Evolutionary conservation across 2,888 invertebrate genomes (phyloP).

Genomic region (Euplagia quadripunctaria): DNA sequence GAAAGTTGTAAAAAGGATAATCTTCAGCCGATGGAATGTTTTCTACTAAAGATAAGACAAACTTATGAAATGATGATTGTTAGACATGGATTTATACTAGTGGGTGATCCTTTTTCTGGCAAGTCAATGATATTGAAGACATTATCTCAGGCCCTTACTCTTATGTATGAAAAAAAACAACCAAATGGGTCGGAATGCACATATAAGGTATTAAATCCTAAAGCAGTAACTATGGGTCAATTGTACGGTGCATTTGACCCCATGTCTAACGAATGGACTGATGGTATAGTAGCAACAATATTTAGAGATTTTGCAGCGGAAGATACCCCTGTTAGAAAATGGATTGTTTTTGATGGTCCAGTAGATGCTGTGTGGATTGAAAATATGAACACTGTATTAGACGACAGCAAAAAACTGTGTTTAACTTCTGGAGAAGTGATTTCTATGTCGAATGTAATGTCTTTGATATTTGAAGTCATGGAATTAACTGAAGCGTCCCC

Average conservation of each 20-base stretch:
- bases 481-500: conserved; percentile 94
- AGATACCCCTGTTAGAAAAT: conserved; percentile 92
- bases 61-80: conserved; percentile 98
- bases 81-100: conserved; percentile 96
- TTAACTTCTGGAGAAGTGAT: conserved; percentile 96
- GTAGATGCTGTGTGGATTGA: conserved; percentile 97
- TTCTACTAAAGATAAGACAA: conserved; percentile 95
- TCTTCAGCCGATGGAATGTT: conserved; percentile 92
- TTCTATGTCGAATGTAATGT: conserved; percentile 93
- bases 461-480: conserved; percentile 96
- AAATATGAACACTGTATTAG: conserved; percentile 95
- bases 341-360: conserved; percentile 97
- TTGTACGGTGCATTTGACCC: conserved; percentile 97
- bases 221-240: conserved; percentile 96
- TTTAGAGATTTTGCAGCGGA: conserved; percentile 93
- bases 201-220: conserved; percentile 95
- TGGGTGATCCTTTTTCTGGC: conserved; percentile 94
- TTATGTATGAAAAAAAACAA: conserved; percentile 89
- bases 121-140: conserved; percentile 94
- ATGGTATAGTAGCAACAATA: conserved; percentile 94
- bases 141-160: conserved; percentile 91
- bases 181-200: conserved; percentile 88
- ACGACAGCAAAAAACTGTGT: conserved; percentile 95
- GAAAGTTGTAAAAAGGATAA: conserved; percentile 89
- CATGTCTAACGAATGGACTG: conserved; percentile 96